A percentile compares a stretch with the other conserved stretches of the same genome.
Evolutionary conservation across 2,888 invertebrate genomes (phyloP).

Genomic region (Tanytarsus gracilentus): DNA sequence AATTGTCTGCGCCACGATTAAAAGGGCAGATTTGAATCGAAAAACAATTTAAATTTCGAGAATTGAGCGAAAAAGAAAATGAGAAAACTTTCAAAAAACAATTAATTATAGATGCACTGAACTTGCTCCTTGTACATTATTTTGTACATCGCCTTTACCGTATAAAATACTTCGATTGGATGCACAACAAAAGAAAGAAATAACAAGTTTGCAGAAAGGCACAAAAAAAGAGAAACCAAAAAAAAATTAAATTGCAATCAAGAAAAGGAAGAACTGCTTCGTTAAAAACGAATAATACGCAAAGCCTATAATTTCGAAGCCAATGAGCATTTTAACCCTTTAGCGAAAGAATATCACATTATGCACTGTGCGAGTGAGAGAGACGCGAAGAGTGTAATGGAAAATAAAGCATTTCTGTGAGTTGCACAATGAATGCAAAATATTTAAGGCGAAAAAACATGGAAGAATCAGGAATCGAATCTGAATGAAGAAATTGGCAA

Average conservation of each 20-base stretch:
- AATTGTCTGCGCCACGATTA: not conserved
- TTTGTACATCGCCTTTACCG: not conserved
- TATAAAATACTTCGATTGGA: conserved; percentile 2
- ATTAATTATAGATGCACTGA: conserved; percentile 23
- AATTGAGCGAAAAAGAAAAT: too few species aligned
- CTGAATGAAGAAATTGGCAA: too few species aligned
- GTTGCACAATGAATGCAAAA: too few species aligned
- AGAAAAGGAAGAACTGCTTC: conserved; percentile 20
- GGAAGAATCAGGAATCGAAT: too few species aligned
- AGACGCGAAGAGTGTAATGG: too few species aligned
- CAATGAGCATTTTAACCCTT: conserved; percentile 44
- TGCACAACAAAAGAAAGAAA: not conserved
- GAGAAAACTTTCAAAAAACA: conserved; percentile 12
- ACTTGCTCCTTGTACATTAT: conserved; percentile 10
- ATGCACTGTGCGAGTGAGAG: too few species aligned
- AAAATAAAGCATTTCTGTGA: too few species aligned
- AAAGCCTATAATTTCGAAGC: conserved; percentile 42
- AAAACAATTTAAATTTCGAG: conserved; percentile 16
- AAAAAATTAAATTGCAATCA: conserved; percentile 27
- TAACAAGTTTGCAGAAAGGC: not conserved
- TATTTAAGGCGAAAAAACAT: too few species aligned
- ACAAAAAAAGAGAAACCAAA: conserved; percentile 8
- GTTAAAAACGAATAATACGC: conserved; percentile 23
- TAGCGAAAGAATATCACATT: conserved; percentile 34
- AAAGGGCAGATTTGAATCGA: not conserved